These are phyloP conservation scores for Crenichthys baileyi DNA, from an alignment of 2,797 vertebrate genomes.

Conservation along the genomic window DNA sequence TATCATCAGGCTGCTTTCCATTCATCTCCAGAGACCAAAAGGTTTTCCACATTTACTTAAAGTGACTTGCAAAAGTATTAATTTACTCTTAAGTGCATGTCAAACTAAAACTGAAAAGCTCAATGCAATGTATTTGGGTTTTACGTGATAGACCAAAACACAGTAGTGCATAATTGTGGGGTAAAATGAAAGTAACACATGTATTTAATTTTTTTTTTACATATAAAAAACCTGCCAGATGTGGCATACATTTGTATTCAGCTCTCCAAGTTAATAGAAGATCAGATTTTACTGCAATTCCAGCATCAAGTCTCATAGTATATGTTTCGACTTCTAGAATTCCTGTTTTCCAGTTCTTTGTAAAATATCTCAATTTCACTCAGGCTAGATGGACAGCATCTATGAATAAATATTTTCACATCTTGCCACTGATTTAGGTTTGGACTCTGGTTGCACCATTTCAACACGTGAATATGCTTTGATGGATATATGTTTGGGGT, in stretches of 20 bases:
- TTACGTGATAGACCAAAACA: neutral
- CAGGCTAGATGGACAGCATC: neutral
- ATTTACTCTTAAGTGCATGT: neutral
- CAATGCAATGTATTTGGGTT: neutral
- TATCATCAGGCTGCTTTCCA: conserved; percentile 13
- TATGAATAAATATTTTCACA: neutral
- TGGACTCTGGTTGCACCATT: neutral
- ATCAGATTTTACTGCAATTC: neutral
- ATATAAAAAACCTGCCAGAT: neutral
- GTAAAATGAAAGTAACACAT: neutral
- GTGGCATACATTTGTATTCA: neutral
- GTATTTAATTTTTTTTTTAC: neutral
- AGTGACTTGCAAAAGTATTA: neutral
- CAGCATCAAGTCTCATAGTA: neutral
- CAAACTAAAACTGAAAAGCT: neutral
- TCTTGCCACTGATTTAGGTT: neutral
- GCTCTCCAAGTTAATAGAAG: neutral
- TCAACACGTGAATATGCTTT: neutral
- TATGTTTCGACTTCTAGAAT: neutral
- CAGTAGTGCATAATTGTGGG: neutral
- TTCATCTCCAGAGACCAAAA: conserved; percentile 12
- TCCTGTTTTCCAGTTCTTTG: neutral
- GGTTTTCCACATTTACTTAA: neutral
- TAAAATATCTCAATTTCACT: neutral
- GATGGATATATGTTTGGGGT: neutral